phyloP scores from a whole-genome alignment of 1,140 invertebrate species.

The Atta cephalotes region DNA sequence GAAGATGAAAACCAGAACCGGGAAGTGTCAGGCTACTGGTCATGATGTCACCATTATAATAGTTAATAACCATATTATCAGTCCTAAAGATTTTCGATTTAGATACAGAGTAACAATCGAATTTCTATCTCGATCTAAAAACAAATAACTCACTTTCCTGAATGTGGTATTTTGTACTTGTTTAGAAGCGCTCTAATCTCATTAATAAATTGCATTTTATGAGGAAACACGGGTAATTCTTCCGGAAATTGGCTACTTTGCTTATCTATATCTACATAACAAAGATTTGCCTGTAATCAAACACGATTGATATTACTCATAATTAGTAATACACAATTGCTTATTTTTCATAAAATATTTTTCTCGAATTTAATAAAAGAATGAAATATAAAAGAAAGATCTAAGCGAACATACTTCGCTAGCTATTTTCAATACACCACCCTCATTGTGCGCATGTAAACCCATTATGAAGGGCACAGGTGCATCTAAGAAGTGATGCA shows the following conservation, averaged over 20 bases:
- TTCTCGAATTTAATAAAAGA: constrained; percentile 8
- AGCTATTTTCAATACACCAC: constrained; percentile 87
- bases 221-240: constrained; percentile 97
- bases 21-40: constrained; percentile 87
- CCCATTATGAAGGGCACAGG: constrained; percentile 99
- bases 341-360: constrained; percentile 12
- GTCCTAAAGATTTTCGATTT: constrained; percentile 82
- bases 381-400: not conserved
- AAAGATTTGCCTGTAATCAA: constrained; percentile 92
- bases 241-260: constrained; percentile 97
- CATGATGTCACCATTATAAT: constrained; percentile 86
- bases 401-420: constrained; percentile 86
- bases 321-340: not conserved
- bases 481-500: constrained; percentile 99
- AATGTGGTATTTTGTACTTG: constrained; percentile 89
- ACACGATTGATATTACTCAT: not conserved
- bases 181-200: constrained; percentile 94
- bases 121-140: not conserved
- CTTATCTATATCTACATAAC: constrained; percentile 98
- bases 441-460: constrained; percentile 87
- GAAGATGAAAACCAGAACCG: constrained; percentile 85
- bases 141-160: constrained; percentile 82
- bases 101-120: constrained; percentile 19
- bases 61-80: constrained; percentile 86
- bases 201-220: constrained; percentile 93